A percentile compares a stretch with the other conserved stretches of the same genome.
Conservation (phyloP, 1,140 invertebrate species). For the Tenebrio molitor region DNA sequence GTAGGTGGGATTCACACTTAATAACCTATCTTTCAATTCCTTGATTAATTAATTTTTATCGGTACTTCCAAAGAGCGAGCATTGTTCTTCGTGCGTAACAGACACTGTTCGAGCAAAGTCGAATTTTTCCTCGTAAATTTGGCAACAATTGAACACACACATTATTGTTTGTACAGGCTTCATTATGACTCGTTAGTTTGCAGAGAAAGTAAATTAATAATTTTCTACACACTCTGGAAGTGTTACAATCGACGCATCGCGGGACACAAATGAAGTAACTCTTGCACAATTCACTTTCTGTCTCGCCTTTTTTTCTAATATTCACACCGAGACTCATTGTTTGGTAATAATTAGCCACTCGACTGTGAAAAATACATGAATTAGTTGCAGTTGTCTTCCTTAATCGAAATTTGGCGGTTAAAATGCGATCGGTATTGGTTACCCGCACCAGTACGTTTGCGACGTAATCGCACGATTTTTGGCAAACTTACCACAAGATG, state of each 20-base stretch:
- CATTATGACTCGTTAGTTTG: conserved; percentile 11
- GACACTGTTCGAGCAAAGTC: not conserved
- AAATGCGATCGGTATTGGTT: conserved; percentile 7
- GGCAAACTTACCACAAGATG: not conserved
- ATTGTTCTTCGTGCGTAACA: not conserved
- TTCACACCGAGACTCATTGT: conserved; percentile 39
- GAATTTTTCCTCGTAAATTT: not conserved
- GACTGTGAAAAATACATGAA: conserved; percentile 32
- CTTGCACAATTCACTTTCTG: conserved; percentile 47
- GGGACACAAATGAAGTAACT: conserved; percentile 48
- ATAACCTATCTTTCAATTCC: not conserved
- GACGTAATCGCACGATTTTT: not conserved
- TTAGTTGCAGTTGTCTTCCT: conserved; percentile 25
- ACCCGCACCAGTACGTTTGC: conserved; percentile 1
- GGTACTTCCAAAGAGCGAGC: not conserved
- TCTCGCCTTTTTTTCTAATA: conserved; percentile 38
- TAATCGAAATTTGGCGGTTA: conserved; percentile 27
- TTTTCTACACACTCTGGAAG: conserved; percentile 42
- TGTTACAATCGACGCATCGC: conserved; percentile 46
- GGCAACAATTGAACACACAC: not conserved
- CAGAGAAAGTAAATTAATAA: conserved; percentile 43
- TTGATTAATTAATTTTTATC: conserved; percentile 6
- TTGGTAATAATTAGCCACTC: conserved; percentile 35
- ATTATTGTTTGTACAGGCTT: conserved; percentile 13
- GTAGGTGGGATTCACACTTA: conserved; percentile 29